phyloP scores from a whole-genome alignment of 2,888 invertebrate genomes.

The Busseola fusca region DNA sequence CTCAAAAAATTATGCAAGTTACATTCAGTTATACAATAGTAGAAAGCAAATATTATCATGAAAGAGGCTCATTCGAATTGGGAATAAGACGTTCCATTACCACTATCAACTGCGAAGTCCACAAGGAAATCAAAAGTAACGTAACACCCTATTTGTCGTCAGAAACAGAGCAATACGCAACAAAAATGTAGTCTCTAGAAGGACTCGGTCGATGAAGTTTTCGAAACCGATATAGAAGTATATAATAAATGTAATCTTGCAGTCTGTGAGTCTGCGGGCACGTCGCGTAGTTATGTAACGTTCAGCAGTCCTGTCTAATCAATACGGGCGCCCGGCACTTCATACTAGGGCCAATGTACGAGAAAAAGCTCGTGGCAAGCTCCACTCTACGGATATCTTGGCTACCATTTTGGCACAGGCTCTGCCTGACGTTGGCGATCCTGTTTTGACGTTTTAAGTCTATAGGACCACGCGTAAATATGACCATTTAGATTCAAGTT shows the following conservation, averaged over 20 bases:
- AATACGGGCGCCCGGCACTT: conserved; percentile 82
- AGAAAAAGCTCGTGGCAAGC: conserved; percentile 71
- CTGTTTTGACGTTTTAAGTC: conserved; percentile 62
- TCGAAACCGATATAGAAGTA: conserved; percentile 63
- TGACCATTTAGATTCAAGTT: conserved; percentile 43
- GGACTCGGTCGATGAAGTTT: conserved; percentile 59
- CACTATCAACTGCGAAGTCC: conserved; percentile 29
- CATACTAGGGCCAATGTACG: conserved; percentile 82
- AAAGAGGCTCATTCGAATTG: conserved; percentile 12
- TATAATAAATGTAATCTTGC: conserved; percentile 73
- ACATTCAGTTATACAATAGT: not conserved
- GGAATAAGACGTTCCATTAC: conserved; percentile 18
- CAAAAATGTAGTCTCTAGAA: conserved; percentile 46
- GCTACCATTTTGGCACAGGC: conserved; percentile 73
- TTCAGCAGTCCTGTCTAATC: conserved; percentile 85
- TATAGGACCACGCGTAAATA: conserved; percentile 54
- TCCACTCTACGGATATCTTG: conserved; percentile 71
- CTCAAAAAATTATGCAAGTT: not conserved
- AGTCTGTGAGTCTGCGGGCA: conserved; percentile 76
- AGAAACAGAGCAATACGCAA: conserved; percentile 38
- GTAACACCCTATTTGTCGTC: conserved; percentile 47
- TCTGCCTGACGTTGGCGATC: conserved; percentile 65
- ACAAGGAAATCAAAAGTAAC: conserved; percentile 54
- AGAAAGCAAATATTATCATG: not conserved
- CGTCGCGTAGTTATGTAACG: conserved; percentile 81